These are phyloP conservation scores for Tanytarsus gracilentus DNA, from an alignment of 2,888 invertebrate species.

Conservation along the genomic window DNA sequence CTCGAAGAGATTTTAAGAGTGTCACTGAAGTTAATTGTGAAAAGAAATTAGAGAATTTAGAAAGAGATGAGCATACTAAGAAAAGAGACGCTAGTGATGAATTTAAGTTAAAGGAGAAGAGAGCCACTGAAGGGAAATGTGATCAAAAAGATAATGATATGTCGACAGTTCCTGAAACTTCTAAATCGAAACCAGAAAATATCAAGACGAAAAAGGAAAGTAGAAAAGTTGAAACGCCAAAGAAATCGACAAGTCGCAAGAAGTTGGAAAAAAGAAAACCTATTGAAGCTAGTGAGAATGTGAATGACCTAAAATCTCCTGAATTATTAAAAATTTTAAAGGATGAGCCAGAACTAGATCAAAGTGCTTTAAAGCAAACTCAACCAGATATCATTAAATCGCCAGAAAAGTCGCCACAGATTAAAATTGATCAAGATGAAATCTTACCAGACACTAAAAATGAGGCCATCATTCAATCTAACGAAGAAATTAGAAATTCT, in stretches of 20 bases:
- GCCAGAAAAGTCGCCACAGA: no score
- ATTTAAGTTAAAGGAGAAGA: neutral
- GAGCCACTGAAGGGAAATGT: neutral
- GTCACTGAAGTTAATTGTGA: no score
- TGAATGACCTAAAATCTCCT: no score
- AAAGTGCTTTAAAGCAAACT: no score
- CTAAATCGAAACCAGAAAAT: neutral
- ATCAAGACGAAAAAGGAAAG: neutral
- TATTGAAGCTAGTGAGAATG: no score
- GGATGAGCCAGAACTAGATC: no score
- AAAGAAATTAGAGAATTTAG: neutral
- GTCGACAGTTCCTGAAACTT: neutral
- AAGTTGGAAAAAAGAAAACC: neutral
- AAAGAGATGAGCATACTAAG: neutral
- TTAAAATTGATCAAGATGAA: neutral
- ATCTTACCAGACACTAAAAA: no score
- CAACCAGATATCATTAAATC: no score
- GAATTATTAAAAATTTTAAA: no score
- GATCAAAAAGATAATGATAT: neutral
- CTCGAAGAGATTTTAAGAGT: no score
- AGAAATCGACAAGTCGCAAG: neutral
- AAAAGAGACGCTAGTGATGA: neutral
- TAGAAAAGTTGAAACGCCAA: neutral
- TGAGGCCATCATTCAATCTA: no score
- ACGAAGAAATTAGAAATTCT: no score